Percentiles rank a stretch among this genome's conserved stretches.
Conservation (phyloP, 1,140 invertebrate species). For the Dendrolimus kikuchii region DNA sequence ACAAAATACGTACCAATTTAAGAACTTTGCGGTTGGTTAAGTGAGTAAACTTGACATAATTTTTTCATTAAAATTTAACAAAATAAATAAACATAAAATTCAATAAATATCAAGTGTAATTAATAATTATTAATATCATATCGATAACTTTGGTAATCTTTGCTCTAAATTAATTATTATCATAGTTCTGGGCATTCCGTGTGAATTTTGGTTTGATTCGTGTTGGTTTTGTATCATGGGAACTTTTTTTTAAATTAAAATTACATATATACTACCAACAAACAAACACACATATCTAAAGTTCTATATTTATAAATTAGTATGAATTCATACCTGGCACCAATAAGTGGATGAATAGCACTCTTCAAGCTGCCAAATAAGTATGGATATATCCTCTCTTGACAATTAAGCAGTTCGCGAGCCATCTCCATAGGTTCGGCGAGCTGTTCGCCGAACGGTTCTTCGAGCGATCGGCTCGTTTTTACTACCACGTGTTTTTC, state of each 20-base stretch:
- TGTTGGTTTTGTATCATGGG: too few relatives aligned
- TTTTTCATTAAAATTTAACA: too few relatives aligned
- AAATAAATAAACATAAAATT: too few relatives aligned
- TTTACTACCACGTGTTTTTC: slow-evolving; percentile 3
- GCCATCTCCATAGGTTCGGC: slow-evolving; percentile 35
- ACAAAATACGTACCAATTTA: too few relatives aligned
- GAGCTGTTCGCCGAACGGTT: slow-evolving; percentile 13
- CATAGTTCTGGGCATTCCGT: too few relatives aligned
- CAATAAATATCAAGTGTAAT: too few relatives aligned
- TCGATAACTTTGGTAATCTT: too few relatives aligned
- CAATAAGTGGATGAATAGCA: slow-evolving; percentile 80
- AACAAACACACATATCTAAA: not conserved
- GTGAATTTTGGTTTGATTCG: too few relatives aligned
- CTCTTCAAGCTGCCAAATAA: slow-evolving; percentile 78
- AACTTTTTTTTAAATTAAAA: not conserved
- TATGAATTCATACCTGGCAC: slow-evolving; percentile 60
- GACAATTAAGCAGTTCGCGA: slow-evolving; percentile 72
- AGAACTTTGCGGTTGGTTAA: too few relatives aligned
- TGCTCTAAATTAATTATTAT: too few relatives aligned
- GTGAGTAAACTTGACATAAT: too few relatives aligned
- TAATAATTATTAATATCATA: too few relatives aligned
- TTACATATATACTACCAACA: not conserved
- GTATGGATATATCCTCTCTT: slow-evolving; percentile 79
- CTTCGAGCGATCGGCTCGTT: slow-evolving; percentile 5
- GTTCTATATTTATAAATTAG: not conserved